phyloP scores from a whole-genome alignment of 2,888 invertebrate genomes.

The Abrostola tripartita region DNA sequence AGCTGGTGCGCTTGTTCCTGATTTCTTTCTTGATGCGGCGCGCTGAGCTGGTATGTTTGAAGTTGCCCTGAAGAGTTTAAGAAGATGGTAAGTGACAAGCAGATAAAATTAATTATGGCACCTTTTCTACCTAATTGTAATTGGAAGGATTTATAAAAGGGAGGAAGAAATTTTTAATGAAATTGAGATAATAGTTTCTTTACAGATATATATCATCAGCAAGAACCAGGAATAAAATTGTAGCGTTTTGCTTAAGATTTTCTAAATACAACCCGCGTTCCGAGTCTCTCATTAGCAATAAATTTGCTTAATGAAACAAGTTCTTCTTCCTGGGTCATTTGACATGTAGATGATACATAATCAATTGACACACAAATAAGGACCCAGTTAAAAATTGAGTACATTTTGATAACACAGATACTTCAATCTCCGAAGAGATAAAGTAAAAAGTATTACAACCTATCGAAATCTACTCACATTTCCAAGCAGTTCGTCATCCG shows the following conservation, averaged over 20 bases:
- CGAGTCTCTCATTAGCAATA: no score
- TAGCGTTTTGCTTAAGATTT: no score
- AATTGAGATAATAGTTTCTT: no score
- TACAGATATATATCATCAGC: no score
- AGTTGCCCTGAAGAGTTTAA: conserved; percentile 80
- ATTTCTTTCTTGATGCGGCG: conserved; percentile 95
- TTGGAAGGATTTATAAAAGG: neutral
- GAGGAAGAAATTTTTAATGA: no score
- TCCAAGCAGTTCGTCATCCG: conserved; percentile 81
- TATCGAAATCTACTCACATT: conserved; percentile 73
- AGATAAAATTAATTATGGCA: neutral
- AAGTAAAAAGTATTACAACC: neutral
- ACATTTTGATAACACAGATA: neutral
- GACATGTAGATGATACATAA: no score
- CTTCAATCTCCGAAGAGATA: neutral
- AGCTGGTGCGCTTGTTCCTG: conserved; percentile 94
- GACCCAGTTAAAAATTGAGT: neutral
- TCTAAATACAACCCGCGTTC: no score
- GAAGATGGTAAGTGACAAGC: neutral
- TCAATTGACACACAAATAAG: neutral
- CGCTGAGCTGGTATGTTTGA: conserved; percentile 93
- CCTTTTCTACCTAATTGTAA: neutral
- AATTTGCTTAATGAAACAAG: no score
- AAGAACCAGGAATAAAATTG: no score
- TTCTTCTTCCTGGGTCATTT: no score